Base-by-base conservation (phyloP, 1,140 invertebrate genomes). In the Dendrolimus kikuchii region DNA sequence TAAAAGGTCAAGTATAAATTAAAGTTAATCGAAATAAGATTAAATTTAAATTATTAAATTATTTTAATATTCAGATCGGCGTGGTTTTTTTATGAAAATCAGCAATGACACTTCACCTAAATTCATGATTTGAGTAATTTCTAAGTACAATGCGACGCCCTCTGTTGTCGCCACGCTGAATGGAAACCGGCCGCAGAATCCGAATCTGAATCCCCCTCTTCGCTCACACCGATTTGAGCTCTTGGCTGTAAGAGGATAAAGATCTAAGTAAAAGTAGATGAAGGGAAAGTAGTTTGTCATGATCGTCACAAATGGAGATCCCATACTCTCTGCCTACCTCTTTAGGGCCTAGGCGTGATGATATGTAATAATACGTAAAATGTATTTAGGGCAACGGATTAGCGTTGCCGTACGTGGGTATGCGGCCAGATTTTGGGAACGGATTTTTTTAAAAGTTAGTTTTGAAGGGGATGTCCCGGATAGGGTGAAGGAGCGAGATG, bases 111-210 rank as follows among this genome's bases (percentile, higher is more conserved):
- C 41, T 6, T 8, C 44, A 39, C 7, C 45, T 53, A 40, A 40
- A 6, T 49, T 55, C 40, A 49, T n/a, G 40, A 42, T 40, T 36
- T 7, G n/a, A 9, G 10, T 2, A 1, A 23, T 23, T 23, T 23
- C 46, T 65, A 74, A n/a, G 68, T 68, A 46, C 69, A 74, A 40
- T 78, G 62, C 0, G 72, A 79, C 0, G 72, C 68, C 5, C 74
- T 60, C 41, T 76, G 78, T 38, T 84, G 77, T 48, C 74, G 57
- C 81, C 81, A 84, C 0, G 78, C 74, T 0, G 81, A 64, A 48
- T 84, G 81, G 54, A 84, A 84, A 3, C 81, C 81, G 2, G 81
- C 81, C 0, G 81, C 81, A 0, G 74, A 71, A 54, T 84, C 81
- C 0, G 81, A 84, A 55, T 84, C 81, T 0, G 81, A 84, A 53